phyloP scores from a whole-genome alignment of 1,140 invertebrate species.

The Scylla paramamosain region DNA sequence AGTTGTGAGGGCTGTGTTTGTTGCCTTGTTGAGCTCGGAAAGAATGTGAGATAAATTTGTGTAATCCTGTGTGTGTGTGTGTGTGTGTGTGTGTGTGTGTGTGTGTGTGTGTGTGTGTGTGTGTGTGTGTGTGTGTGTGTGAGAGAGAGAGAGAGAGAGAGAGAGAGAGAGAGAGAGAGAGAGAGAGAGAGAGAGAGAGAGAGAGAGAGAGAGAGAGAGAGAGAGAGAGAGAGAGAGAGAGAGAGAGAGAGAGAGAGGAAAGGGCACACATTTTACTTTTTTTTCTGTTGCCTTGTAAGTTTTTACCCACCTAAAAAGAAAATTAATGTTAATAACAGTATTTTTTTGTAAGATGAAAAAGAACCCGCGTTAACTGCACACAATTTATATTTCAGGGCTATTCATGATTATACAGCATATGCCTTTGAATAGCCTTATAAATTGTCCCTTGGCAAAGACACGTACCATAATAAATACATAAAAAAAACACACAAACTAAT shows the following conservation, averaged over 20 bases:
- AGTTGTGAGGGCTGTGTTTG: constrained; percentile 10
- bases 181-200: too few relatives aligned
- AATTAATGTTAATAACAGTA: constrained; percentile 25
- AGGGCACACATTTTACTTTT: not conserved
- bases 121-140: too few relatives aligned
- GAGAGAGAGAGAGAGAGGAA: too few relatives aligned
- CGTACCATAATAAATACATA: not conserved
- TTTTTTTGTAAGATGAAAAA: not conserved
- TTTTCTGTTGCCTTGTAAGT: not conserved
- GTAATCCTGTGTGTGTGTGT: constrained; percentile 19
- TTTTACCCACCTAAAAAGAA: not conserved
- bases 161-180: too few relatives aligned
- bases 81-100: not conserved
- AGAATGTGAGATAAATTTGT: constrained; percentile 34
- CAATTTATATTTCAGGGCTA: not conserved
- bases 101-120: not conserved
- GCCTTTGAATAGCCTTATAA: not conserved
- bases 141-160: too few relatives aligned
- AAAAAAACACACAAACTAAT: not conserved
- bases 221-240: too few relatives aligned
- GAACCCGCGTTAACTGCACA: not conserved
- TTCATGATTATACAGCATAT: not conserved
- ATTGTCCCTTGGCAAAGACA: not conserved
- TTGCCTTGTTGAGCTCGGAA: constrained; percentile 10
- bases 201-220: too few relatives aligned